These are phyloP conservation scores for Corythornis vintsioides DNA, from an alignment of 2,113 vertebrate species.

Conservation along the genomic window DNA sequence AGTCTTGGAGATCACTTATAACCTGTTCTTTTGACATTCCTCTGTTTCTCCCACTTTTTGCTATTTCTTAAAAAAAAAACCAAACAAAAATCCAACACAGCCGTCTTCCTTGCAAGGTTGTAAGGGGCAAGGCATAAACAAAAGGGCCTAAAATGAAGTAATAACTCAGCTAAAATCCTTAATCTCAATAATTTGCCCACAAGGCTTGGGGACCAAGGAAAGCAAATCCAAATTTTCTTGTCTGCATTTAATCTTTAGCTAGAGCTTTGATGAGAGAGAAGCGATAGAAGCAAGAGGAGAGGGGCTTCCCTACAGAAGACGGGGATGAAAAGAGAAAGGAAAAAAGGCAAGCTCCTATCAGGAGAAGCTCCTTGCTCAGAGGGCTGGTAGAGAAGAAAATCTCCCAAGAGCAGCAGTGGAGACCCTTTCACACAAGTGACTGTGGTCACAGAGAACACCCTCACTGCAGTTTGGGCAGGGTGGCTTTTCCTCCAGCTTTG, in stretches of 20 bases:
- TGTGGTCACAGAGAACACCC: not conserved
- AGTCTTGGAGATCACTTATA: not conserved
- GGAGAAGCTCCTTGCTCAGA: not conserved
- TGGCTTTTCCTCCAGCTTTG: not conserved
- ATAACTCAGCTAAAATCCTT: not conserved
- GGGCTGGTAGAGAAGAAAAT: not conserved
- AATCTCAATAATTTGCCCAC: not conserved
- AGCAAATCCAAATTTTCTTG: not conserved
- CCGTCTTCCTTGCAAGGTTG: not conserved
- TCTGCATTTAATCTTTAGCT: not conserved
- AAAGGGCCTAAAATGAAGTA: not conserved
- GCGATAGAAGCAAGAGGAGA: accelerated
- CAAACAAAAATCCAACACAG: not conserved
- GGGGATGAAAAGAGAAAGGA: not conserved
- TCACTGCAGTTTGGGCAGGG: accelerated
- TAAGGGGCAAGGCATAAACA: not conserved
- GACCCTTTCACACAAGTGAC: not conserved
- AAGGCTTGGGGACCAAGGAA: not conserved
- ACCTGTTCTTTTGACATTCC: not conserved
- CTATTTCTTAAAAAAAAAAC: not conserved
- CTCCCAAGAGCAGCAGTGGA: not conserved
- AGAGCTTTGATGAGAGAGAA: not conserved
- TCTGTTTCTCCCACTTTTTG: not conserved
- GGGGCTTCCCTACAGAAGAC: accelerated
- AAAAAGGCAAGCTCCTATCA: not conserved